Evolutionary conservation across 2,888 invertebrate genomes (phyloP).

Genomic region (Cryptocephalus moraei): DNA sequence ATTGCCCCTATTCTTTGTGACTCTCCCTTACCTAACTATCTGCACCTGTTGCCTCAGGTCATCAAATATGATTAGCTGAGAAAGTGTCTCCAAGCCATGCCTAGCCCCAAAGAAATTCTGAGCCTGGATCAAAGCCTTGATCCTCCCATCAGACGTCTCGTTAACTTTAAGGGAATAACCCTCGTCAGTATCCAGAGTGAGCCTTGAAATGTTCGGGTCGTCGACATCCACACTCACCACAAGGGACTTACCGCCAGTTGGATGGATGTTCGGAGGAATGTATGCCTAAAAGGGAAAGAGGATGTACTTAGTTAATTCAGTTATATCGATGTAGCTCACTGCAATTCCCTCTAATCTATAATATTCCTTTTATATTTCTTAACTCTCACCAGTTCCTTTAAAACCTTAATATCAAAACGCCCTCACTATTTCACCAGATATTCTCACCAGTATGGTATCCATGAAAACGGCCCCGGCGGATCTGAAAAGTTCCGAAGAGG

Average conservation of each 20-base stretch:
- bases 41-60: conserved; percentile 50
- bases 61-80: conserved; percentile 58
- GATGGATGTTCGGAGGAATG: not conserved
- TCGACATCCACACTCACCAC: conserved; percentile 32
- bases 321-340: no score
- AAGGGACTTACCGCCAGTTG: conserved; percentile 38
- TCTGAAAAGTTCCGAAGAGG: conserved; percentile 21
- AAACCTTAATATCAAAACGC: no score
- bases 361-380: no score
- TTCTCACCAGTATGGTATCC: conserved; percentile 14
- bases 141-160: conserved; percentile 35
- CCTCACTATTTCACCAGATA: no score
- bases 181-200: conserved; percentile 50
- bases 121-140: conserved; percentile 47
- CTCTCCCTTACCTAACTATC: conserved; percentile 38
- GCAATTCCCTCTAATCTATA: no score
- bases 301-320: no score
- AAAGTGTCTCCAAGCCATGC: conserved; percentile 57
- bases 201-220: conserved; percentile 14
- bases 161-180: conserved; percentile 43
- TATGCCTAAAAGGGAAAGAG: no score
- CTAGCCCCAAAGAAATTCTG: conserved; percentile 56
- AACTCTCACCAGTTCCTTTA: no score
- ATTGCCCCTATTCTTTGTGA: no score
- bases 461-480: conserved; percentile 26